Evolutionary conservation across 2,888 invertebrate genomes (phyloP).

Genomic region (Nomada goodeniana): DNA sequence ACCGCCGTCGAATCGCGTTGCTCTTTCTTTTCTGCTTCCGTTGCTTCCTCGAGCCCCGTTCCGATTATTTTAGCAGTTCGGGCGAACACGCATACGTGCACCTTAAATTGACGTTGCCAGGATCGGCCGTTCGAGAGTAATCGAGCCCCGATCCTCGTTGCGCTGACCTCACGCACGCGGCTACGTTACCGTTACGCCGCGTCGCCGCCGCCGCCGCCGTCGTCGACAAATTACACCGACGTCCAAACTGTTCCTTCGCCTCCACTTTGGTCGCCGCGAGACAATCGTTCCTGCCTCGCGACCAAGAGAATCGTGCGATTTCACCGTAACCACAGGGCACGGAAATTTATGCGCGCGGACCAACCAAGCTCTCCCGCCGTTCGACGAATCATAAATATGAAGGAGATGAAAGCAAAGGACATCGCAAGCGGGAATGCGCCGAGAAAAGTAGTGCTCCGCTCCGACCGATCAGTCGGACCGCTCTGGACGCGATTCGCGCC

Average conservation of each 20-base stretch:
- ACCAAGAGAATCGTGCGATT: slow-evolving; percentile 59
- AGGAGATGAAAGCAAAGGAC: slow-evolving; percentile 42
- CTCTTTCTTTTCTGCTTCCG: slow-evolving; percentile 13
- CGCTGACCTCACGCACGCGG: slow-evolving; percentile 46
- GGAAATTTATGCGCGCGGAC: slow-evolving; percentile 65
- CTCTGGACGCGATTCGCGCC: neutral
- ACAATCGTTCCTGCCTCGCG: slow-evolving; percentile 38
- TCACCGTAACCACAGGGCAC: slow-evolving; percentile 68
- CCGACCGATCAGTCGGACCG: neutral
- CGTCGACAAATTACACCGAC: slow-evolving; percentile 48
- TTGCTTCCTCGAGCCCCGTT: neutral
- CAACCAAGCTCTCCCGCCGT: slow-evolving; percentile 34
- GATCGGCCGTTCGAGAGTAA: no score
- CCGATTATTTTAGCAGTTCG: neutral
- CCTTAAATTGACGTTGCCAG: no score
- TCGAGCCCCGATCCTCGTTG: slow-evolving; percentile 6
- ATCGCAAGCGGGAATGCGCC: neutral
- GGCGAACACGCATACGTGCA: no score
- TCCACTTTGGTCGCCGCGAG: slow-evolving; percentile 14
- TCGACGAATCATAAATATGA: slow-evolving; percentile 64
- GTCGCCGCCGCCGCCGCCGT: no score
- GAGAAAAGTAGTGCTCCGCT: neutral
- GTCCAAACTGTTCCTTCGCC: slow-evolving; percentile 49
- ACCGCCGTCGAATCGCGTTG: slow-evolving; percentile 33
- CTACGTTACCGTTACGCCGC: slow-evolving; percentile 52